Evolutionary conservation across 2,113 vertebrate species (phyloP), one percentile per base, ranked within the genome.

Genomic region (Agelaius tricolor): DNA sequence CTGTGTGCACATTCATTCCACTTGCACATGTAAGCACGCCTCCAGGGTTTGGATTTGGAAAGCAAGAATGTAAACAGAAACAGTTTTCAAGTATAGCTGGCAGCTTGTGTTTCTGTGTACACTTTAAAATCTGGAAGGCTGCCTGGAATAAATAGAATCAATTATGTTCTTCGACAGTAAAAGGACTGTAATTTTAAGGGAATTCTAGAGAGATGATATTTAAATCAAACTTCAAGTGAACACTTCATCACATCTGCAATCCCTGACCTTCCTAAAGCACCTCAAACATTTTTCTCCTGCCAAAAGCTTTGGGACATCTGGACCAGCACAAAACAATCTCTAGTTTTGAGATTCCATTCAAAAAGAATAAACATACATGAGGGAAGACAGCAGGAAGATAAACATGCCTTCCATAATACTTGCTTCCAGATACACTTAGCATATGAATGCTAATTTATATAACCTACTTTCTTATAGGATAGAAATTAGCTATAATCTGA

Each of bases 21-120:
- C 52, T 91, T 89, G 73, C 82, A 89, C 96, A 91, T 91, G 86
- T 88, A 94, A 95, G 84, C 69, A 96, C 20, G 61, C 94, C 95
- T 94, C 71, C 96, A 89, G 94, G 94, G 81, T 90, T 93, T 94
- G 79, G 74, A 96, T 94, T 95, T 95, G 93, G 94, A 96, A 91
- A 95, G 92, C 86, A 92, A 63, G 95, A 95, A 89, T 37, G 80
- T 97, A 96, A 95, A 96, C 80, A 95, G 85, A 94, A 95, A 94
- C 67, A 76, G 81, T 94, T 95, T 4, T 90, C 85, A 94, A 96
- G 87, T 92, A 96, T n/a, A 92, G 75, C 77, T 95, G 89, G 94
- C 95, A 97, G 95, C 88, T 91, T 96, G 90, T 90, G 90, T 95
- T 94, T 90, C 94, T 93, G 90, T 95, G 86, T 94, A 95, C 71